phyloP scores from a whole-genome alignment of 1,140 invertebrate species.

The Catajapyx aquilonaris region DNA sequence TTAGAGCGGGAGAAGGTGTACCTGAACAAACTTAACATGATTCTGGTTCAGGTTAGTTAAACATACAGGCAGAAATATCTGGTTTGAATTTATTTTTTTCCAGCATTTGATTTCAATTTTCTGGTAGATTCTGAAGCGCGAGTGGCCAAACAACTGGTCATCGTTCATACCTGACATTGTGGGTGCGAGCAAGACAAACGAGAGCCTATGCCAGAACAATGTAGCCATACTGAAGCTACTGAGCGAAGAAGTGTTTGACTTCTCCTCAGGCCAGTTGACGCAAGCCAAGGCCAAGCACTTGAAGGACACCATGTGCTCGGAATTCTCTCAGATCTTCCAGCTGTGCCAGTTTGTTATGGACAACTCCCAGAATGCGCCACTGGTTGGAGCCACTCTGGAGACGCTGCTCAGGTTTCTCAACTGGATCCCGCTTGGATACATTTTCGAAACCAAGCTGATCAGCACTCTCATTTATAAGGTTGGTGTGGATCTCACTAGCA shows the following conservation, averaged over 20 bases:
- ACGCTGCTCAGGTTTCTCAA: slow-evolving; percentile 93
- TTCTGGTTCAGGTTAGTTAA: slow-evolving; percentile 62
- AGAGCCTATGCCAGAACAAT: slow-evolving; percentile 97
- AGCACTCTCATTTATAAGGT: slow-evolving; percentile 83
- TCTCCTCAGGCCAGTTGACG: slow-evolving; percentile 91
- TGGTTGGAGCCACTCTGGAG: slow-evolving; percentile 85
- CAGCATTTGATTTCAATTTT: slow-evolving; percentile 9
- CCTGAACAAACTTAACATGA: slow-evolving; percentile 97
- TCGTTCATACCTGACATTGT: slow-evolving; percentile 98
- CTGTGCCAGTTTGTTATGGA: slow-evolving; percentile 96
- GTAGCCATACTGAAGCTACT: slow-evolving; percentile 95
- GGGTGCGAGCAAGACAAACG: slow-evolving; percentile 94
- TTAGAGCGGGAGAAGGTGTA: slow-evolving; percentile 91
- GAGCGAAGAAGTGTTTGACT: slow-evolving; percentile 99
- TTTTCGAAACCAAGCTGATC: slow-evolving; percentile 97
- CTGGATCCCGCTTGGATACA: slow-evolving; percentile 98
- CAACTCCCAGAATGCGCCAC: slow-evolving; percentile 85
- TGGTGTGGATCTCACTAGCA: too few species aligned
- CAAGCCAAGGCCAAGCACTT: slow-evolving; percentile 98
- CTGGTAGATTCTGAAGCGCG: slow-evolving; percentile 83
- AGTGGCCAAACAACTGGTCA: slow-evolving; percentile 99
- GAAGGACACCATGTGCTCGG: slow-evolving; percentile 99
- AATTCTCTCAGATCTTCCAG: slow-evolving; percentile 95
- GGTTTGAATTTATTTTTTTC: slow-evolving; percentile 1
- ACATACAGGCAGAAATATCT: too few species aligned